These are phyloP conservation scores for Progne subis DNA, from an alignment of 2,113 vertebrate genomes.

Conservation along the genomic window DNA sequence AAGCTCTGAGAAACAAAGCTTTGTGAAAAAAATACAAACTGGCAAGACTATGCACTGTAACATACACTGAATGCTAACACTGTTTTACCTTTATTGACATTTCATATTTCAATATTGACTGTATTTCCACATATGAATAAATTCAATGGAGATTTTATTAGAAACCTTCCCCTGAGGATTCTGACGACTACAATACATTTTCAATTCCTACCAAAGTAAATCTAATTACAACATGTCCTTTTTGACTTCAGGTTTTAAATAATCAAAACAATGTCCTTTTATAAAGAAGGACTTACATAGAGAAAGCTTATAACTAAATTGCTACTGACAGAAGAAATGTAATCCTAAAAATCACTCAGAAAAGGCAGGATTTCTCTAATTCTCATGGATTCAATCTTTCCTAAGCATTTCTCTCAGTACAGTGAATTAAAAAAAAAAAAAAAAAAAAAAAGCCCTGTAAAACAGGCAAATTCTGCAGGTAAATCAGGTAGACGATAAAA, in stretches of 20 bases:
- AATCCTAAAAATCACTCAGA: background rate
- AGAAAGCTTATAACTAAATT: background rate
- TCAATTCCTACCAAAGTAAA: background rate
- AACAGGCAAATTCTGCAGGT: background rate
- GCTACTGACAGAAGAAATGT: background rate
- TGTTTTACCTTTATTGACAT: constrained; percentile 7
- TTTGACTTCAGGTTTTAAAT: constrained; percentile 2
- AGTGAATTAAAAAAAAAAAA: background rate
- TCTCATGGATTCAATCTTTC: background rate
- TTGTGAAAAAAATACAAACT: background rate
- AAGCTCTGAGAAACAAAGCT: background rate
- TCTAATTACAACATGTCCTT: background rate
- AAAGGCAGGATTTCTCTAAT: background rate
- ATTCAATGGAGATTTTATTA: constrained; percentile 20
- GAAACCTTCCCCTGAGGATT: background rate
- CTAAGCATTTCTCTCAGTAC: background rate
- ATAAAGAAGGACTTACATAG: background rate
- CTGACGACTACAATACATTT: background rate
- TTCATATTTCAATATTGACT: constrained; percentile 14
- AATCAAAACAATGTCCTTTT: background rate
- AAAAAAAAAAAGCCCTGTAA: background rate
- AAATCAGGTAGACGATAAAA: background rate
- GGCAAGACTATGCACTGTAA: background rate
- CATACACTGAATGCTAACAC: background rate
- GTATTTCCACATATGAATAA: background rate